phyloP scores from a whole-genome alignment of 2,113 vertebrate species.

The Periophthalmodon schlosseri region DNA sequence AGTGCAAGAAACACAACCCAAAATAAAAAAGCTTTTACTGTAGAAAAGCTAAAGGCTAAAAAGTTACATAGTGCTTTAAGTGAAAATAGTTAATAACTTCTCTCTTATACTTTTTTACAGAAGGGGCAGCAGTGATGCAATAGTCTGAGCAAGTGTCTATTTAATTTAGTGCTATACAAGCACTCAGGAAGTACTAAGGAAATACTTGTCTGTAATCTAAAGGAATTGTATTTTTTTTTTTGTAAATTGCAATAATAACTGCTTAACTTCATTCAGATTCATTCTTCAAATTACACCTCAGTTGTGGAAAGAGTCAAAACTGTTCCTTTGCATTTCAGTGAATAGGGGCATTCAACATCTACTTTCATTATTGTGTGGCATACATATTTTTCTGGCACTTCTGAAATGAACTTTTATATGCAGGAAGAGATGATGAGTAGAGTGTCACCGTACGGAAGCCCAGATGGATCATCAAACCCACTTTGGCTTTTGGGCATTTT shows the following conservation, averaged over 20 bases:
- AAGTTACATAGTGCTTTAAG: no score
- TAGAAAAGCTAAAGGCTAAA: no score
- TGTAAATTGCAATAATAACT: no score
- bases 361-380: background rate
- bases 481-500: background rate
- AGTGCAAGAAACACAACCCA: no score
- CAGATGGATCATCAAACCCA: constrained; percentile 8
- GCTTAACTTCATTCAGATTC: background rate
- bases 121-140: no score
- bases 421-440: background rate
- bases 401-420: background rate
- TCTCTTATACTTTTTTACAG: no score
- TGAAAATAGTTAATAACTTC: background rate
- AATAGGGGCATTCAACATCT: background rate
- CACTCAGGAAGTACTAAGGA: no score
- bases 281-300: background rate
- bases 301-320: background rate
- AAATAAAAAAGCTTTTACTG: no score
- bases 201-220: no score
- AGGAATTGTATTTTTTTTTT: no score
- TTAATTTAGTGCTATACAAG: no score
- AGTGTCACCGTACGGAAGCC: background rate
- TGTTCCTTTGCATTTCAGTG: background rate
- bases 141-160: no score
- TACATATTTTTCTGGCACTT: background rate